Conservation (phyloP, 2,888 invertebrate species). For the Cinara cedri region DNA sequence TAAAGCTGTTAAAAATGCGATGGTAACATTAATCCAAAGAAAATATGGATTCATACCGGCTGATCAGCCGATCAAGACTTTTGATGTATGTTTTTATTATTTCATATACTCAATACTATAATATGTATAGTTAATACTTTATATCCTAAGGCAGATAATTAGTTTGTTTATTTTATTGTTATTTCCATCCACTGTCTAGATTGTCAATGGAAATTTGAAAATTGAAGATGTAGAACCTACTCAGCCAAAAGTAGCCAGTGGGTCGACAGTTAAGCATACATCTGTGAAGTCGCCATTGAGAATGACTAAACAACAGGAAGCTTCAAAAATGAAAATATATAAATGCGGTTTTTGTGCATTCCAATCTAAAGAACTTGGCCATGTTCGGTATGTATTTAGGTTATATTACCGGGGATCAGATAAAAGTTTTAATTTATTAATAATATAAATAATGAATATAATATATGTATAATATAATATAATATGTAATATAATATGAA, state of each 20-base stretch:
- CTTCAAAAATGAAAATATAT: conserved; percentile 57
- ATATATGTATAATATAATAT: not conserved
- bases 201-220: conserved; percentile 6
- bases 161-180: not conserved
- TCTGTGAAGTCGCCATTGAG: not conserved
- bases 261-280: not conserved
- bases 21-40: conserved; percentile 59
- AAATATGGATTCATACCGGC: conserved; percentile 59
- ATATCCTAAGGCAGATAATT: not conserved
- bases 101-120: not conserved
- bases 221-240: not conserved
- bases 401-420: no score
- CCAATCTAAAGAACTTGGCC: conserved; percentile 57
- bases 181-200: conserved; percentile 14
- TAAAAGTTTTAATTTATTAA: not conserved
- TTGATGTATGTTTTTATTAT: conserved; percentile 51
- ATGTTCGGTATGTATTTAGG: conserved; percentile 43
- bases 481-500: no score
- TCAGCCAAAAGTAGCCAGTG: conserved; percentile 19
- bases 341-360: conserved; percentile 58
- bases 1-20: conserved; percentile 62
- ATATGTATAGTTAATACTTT: no score
- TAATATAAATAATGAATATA: not conserved
- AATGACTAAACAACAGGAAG: not conserved
- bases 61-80: conserved; percentile 26